Base-by-base conservation (phyloP, 2,888 invertebrate species). In the Drosophila kambysellisi region DNA sequence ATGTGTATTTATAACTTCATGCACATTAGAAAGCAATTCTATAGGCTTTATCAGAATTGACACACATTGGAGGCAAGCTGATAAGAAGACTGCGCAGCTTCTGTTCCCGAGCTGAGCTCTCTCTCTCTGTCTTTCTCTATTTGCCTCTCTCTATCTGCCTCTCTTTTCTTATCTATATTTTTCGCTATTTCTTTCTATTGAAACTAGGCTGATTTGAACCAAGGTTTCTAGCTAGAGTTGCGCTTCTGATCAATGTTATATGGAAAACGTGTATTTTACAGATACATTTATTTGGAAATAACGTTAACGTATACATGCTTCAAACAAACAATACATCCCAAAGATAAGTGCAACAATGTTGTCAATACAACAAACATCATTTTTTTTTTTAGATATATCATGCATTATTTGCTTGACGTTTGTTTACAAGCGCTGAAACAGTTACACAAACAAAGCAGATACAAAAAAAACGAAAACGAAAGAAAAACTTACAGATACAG, bases 291-390 rank as follows among this genome's bases (percentile, higher is more conserved):
- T 25, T 15, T 65, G 46, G 58, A 66, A 74, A 69, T 69, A 67
- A 15, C 59, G 74, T 81, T 81, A 66, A 84, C 69, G 70, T 82
- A 70, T 80, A 66, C 68, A 76, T 63, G 70, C 20, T 3, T 17
- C 17, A 17, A 50, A 17, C 29, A 50, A 52, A 72, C 66, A 65
- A 82, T 32, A 33, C 30, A 25, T 30, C 29, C 50, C 51, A 46
- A 59, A 72, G 88, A 85, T 88, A 88, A 88, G 85, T 82, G 76
- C 73, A 68, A 60, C 70, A 37, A 75, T 70, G 70, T 62, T 81
- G 85, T 88, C 85, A 83, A 88, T 88, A 85, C 71, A 79, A 79
- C 71, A 79, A 83, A 83, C 74, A 83, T 57, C 12, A 61, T 72
- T 71, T 50, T 25, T 15, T 17, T 56, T 39, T 56, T 56, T 3